These are phyloP conservation scores for Paracentrotus lividus DNA, from an alignment of 53 echinoderm and acorn worm genomes.

Conservation along the genomic window DNA sequence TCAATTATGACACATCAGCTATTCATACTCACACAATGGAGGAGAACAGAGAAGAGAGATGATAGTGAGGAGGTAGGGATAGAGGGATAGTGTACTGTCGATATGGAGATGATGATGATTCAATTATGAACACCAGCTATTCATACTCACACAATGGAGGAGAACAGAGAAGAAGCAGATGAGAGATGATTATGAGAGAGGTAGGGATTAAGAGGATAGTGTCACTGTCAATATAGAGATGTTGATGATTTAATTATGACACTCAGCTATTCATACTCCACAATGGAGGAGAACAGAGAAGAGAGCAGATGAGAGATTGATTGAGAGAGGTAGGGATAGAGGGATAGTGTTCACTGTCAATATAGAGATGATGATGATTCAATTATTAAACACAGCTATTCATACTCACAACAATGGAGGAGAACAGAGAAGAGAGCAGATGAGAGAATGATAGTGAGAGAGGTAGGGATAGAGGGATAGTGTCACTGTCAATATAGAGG, in stretches of 20 bases:
- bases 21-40: background rate
- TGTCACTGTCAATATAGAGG: background rate
- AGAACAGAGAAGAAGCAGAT: too few species aligned
- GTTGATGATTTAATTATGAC: constrained; percentile 56
- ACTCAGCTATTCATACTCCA: background rate
- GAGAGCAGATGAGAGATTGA: too few species aligned
- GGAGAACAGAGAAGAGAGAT: too few species aligned
- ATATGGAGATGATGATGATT: constrained; percentile 47
- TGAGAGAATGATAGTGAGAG: too few species aligned
- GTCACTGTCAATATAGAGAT: background rate
- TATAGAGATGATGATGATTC: too few species aligned
- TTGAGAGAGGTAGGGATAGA: too few species aligned
- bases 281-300: too few species aligned
- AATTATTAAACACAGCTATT: too few species aligned
- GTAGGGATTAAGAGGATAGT: background rate
- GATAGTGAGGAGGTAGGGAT: background rate
- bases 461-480: background rate
- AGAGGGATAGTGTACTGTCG: background rate
- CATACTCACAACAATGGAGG: too few species aligned
- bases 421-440: too few species aligned
- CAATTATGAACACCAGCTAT: constrained; percentile 36
- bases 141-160: background rate
- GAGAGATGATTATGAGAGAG: background rate
- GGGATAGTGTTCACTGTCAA: too few species aligned
- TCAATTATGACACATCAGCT: constrained; percentile 53